These are phyloP conservation scores for Orientallactaga bullata DNA, from an alignment of 2,113 vertebrate species.

Conservation along the genomic window DNA sequence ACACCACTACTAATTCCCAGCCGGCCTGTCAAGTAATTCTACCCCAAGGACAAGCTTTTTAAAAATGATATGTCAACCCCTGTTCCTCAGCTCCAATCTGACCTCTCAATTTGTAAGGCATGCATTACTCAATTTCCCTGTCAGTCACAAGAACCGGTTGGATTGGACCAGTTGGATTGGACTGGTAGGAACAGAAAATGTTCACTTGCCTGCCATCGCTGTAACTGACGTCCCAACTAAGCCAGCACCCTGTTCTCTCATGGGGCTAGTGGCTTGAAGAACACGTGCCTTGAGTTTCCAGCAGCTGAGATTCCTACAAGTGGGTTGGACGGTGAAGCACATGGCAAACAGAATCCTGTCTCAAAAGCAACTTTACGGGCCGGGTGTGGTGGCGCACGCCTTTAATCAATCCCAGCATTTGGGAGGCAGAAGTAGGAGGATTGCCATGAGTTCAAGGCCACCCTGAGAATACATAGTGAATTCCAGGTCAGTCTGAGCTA, in stretches of 20 bases:
- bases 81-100: slow-evolving; percentile 50
- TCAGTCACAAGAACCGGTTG: slow-evolving; percentile 56
- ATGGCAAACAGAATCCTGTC: slow-evolving; percentile 36
- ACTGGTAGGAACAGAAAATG: slow-evolving; percentile 21
- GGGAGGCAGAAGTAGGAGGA: too few species aligned
- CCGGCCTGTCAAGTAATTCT: slow-evolving; percentile 69
- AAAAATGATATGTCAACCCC: slow-evolving; percentile 61
- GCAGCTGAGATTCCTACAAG: slow-evolving; percentile 12
- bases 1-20: slow-evolving; percentile 49
- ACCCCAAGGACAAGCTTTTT: slow-evolving; percentile 78
- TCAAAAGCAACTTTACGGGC: slow-evolving; percentile 15
- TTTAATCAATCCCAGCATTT: too few species aligned
- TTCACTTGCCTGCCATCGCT: not conserved
- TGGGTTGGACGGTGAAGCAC: not conserved
- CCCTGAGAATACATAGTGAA: too few species aligned
- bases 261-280: not conserved
- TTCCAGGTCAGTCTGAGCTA: too few species aligned
- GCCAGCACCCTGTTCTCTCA: not conserved
- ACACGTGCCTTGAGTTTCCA: slow-evolving; percentile 44
- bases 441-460: too few species aligned
- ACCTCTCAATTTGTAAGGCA: slow-evolving; percentile 55
- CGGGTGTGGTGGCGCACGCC: too few species aligned
- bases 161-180: slow-evolving; percentile 52
- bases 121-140: slow-evolving; percentile 52
- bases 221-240: not conserved